These are phyloP conservation scores for Oligia fasciuncula DNA, from an alignment of 2,888 invertebrate species.

Conservation along the genomic window DNA sequence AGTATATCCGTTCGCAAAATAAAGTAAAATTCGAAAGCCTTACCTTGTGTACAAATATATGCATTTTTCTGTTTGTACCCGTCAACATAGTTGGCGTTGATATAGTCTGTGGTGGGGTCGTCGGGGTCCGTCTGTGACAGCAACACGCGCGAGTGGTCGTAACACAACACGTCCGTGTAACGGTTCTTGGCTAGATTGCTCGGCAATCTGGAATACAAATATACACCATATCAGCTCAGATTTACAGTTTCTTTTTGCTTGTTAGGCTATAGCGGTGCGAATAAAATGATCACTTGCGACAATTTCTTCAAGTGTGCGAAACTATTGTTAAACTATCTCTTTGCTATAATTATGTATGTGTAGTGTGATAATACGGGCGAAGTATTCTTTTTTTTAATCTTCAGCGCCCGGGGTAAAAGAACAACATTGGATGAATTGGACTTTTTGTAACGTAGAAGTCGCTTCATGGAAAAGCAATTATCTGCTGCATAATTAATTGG, in stretches of 20 bases:
- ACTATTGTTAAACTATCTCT: background rate
- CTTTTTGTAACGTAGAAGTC: background rate
- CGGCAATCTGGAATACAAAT: constrained; percentile 77
- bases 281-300: background rate
- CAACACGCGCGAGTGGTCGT: constrained; percentile 98
- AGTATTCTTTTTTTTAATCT: background rate
- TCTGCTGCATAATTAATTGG: constrained; percentile 1
- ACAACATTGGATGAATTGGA: background rate
- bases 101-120: constrained; percentile 96
- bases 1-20: background rate
- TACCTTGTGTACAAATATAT: constrained; percentile 99
- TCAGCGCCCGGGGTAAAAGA: background rate
- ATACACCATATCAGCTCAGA: background rate
- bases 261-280: background rate
- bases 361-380: background rate
- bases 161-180: constrained; percentile 98
- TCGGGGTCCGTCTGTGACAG: constrained; percentile 93
- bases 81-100: constrained; percentile 99
- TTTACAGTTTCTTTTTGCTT: background rate
- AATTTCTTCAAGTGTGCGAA: background rate
- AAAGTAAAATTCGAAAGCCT: constrained; percentile 52
- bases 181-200: constrained; percentile 95
- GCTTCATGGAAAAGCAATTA: constrained; percentile 13
- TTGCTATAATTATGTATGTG: background rate
- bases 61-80: constrained; percentile 99